Evolutionary conservation across 37 sponge, comb jelly and placozoan species (phyloP).

Genomic region (Axinella damicornis): DNA sequence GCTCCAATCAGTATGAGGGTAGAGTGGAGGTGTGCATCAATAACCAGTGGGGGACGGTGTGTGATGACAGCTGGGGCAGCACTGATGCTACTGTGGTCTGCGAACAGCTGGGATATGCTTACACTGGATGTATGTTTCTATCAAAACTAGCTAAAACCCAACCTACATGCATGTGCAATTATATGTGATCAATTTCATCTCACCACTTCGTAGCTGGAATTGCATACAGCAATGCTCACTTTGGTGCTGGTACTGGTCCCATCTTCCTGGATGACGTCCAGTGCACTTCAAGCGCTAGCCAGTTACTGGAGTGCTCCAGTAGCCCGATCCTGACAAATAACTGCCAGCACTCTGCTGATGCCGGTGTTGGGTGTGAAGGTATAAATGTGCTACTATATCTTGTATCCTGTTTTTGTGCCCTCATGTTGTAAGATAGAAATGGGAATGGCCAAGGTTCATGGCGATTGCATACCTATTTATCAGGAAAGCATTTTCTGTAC

Average conservation of each 20-base stretch:
- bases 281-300: background rate
- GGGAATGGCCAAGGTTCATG: no score
- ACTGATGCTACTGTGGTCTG: background rate
- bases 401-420: no score
- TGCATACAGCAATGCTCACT: constrained; percentile 11
- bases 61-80: background rate
- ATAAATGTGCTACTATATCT: no score
- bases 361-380: constrained; percentile 8
- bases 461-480: no score
- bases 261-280: constrained; percentile 12
- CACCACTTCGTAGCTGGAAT: background rate
- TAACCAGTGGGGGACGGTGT: background rate
- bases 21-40: no score
- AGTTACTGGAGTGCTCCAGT: constrained; percentile 5
- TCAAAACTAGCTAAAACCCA: no score
- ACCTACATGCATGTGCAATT: no score
- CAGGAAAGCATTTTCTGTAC: no score
- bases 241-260: constrained; percentile 11
- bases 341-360: background rate
- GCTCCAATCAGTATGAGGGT: no score
- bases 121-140: background rate
- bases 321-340: background rate
- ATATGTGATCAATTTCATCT: no score
- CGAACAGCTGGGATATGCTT: constrained; percentile 5
- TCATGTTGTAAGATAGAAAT: no score